Conservation (phyloP, 2,113 vertebrate species). For the Leucoraja erinaceus region DNA sequence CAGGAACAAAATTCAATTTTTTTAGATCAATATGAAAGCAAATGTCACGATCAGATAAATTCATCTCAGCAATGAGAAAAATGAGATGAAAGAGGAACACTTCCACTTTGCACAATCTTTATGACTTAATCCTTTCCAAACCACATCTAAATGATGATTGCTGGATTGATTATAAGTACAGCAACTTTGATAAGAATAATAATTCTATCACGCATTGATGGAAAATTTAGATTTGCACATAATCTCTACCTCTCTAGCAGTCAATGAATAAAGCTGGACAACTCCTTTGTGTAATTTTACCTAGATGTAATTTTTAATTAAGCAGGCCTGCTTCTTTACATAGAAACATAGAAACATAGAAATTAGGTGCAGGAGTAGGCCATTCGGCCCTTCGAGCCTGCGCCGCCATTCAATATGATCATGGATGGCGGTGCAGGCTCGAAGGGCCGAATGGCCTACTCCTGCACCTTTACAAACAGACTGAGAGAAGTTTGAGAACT, state of each 20-base stretch:
- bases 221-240: background rate
- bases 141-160: background rate
- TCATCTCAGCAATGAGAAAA: background rate
- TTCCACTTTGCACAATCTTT: background rate
- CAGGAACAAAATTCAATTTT: background rate
- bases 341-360: background rate
- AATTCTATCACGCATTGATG: background rate
- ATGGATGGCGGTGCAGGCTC: too few species aligned
- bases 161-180: background rate
- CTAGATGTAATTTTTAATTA: conserved; percentile 15
- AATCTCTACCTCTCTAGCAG: background rate
- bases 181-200: background rate
- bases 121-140: background rate
- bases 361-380: too few species aligned
- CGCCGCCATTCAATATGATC: too few species aligned
- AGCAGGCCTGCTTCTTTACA: background rate
- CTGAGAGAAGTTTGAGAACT: background rate
- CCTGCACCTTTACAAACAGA: too few species aligned
- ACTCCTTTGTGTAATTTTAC: background rate
- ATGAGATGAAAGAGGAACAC: background rate
- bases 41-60: background rate
- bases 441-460: too few species aligned
- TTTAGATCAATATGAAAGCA: background rate
- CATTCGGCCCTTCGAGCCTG: too few species aligned
- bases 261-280: background rate